Conservation (phyloP, 2,888 invertebrate genomes). For the Eupithecia inturbata region DNA sequence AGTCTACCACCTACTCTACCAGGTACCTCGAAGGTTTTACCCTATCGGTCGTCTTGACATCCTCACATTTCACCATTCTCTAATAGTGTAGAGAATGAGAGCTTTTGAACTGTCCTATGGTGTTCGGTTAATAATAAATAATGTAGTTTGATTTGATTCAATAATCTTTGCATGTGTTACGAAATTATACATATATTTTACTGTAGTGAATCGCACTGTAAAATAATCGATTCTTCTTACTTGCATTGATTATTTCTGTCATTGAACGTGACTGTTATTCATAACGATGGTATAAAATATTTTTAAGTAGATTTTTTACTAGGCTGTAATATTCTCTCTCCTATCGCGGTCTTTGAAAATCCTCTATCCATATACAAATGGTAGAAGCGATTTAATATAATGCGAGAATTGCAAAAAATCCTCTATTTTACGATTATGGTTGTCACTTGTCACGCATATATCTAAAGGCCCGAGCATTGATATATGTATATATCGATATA, state of each 20-base stretch:
- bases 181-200: no score
- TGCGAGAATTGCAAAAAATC: not conserved
- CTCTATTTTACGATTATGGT: not conserved
- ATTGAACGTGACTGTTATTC: not conserved
- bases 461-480: slow-evolving; percentile 36
- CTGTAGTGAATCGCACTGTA: no score
- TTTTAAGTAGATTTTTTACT: slow-evolving; percentile 35
- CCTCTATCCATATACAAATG: slow-evolving; percentile 19
- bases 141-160: no score
- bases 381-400: not conserved
- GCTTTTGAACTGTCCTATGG: no score
- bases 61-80: no score
- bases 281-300: not conserved
- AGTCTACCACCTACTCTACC: no score
- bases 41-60: no score
- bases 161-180: no score
- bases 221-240: not conserved
- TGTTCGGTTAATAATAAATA: no score
- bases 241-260: not conserved
- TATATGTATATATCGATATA: no score
- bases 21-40: no score
- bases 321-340: slow-evolving; percentile 38
- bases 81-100: no score
- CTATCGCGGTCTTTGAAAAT: slow-evolving; percentile 18
- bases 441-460: slow-evolving; percentile 4